A percentile compares a stretch with the other conserved stretches of the same genome.
Conservation (phyloP, 2,113 vertebrate genomes). For the Perca fluviatilis region DNA sequence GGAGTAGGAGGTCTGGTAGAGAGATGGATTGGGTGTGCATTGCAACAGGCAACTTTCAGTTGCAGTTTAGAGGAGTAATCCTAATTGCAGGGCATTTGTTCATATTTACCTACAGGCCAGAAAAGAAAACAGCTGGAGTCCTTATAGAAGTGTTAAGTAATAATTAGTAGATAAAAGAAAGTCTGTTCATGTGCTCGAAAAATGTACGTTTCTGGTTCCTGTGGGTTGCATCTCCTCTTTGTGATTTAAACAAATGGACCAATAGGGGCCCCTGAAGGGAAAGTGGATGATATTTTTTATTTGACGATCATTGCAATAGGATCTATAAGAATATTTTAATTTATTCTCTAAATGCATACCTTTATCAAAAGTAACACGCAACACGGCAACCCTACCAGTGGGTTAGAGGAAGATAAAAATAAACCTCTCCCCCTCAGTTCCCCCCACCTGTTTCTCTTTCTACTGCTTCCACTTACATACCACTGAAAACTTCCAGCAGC, state of each 20-base stretch:
- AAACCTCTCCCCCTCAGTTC: not conserved
- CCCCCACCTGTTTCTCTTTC: not conserved
- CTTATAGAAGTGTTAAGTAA: constrained; percentile 38
- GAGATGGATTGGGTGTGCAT: not conserved
- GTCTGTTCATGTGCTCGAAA: not conserved
- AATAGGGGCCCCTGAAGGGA: constrained; percentile 1
- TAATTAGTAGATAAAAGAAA: constrained; percentile 37
- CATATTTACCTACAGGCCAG: constrained; percentile 15
- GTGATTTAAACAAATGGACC: constrained; percentile 38
- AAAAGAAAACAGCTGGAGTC: constrained; percentile 28
- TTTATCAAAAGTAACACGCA: constrained; percentile 51
- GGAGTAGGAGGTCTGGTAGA: not conserved
- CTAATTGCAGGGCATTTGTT: constrained; percentile 38
- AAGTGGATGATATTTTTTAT: constrained; percentile 24
- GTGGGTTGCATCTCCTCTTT: constrained; percentile 18
- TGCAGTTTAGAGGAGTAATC: constrained; percentile 31
- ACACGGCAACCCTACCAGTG: constrained; percentile 9
- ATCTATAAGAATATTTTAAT: constrained; percentile 48
- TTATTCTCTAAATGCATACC: constrained; percentile 32
- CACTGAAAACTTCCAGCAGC: constrained; percentile 18
- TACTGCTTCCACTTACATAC: not conserved
- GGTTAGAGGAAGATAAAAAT: constrained; percentile 46
- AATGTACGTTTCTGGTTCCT: constrained; percentile 15
- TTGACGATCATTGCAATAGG: constrained; percentile 15
- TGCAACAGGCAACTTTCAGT: constrained; percentile 48